Percentiles rank a stretch among this genome's conserved stretches.
These are phyloP conservation scores for Shargacucullia verbasci DNA, from an alignment of 2,888 invertebrate genomes.

Conservation along the genomic window DNA sequence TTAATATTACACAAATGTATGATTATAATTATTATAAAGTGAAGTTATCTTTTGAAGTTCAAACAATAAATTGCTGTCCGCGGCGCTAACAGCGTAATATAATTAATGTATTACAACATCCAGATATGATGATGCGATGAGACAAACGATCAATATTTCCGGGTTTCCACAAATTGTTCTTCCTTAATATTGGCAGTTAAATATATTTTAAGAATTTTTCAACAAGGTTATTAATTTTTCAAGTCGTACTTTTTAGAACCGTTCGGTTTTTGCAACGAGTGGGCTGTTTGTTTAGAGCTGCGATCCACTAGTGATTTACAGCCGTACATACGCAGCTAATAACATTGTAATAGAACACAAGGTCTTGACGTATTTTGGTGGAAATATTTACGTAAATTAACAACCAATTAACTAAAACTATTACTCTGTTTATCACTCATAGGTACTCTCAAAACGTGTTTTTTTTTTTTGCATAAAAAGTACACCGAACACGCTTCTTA, in stretches of 20 bases:
- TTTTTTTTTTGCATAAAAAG: too few relatives aligned
- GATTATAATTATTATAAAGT: too few relatives aligned
- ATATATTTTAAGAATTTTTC: constrained; percentile 62
- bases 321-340: constrained; percentile 64
- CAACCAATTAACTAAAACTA: constrained; percentile 41
- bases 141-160: too few relatives aligned
- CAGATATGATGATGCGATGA: neutral
- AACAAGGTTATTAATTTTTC: constrained; percentile 70
- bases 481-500: too few relatives aligned
- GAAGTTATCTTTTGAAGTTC: neutral
- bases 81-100: neutral
- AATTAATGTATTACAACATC: constrained; percentile 13
- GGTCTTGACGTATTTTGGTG: constrained; percentile 71
- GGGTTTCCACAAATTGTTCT: constrained; percentile 8
- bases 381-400: constrained; percentile 49
- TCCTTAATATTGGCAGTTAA: constrained; percentile 68
- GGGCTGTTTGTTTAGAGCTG: constrained; percentile 78
- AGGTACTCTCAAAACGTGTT: too few relatives aligned
- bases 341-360: constrained; percentile 69
- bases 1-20: too few relatives aligned
- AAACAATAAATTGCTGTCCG: neutral
- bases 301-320: constrained; percentile 75
- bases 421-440: constrained; percentile 10
- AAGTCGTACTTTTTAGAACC: constrained; percentile 65
- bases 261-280: constrained; percentile 69